Evolutionary conservation across 2,113 vertebrate species (phyloP).

Genomic region (Corythoichthys haematopterus): DNA sequence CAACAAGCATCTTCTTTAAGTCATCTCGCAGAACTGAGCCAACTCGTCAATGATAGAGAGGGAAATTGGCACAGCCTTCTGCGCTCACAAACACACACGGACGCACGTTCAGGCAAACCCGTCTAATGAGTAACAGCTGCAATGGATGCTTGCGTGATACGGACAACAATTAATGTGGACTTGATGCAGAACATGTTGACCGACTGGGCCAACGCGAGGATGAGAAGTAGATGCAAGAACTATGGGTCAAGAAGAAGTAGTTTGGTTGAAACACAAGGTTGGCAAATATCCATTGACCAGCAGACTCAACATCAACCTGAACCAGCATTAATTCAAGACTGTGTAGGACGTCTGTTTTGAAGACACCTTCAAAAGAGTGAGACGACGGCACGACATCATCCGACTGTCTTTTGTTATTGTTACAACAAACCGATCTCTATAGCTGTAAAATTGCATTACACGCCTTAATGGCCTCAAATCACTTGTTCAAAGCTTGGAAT

Average conservation of each 20-base stretch:
- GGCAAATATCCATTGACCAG: background rate
- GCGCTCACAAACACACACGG: conserved; percentile 15
- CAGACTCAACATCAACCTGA: background rate
- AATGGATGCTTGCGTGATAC: conserved; percentile 55
- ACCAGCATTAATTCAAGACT: background rate
- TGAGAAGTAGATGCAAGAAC: conserved; percentile 8
- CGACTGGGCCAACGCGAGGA: conserved; percentile 40
- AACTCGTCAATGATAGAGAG: conserved; percentile 53
- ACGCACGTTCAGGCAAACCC: conserved; percentile 29
- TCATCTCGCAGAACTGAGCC: conserved; percentile 38
- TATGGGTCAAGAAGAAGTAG: conserved; percentile 10
- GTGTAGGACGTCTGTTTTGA: background rate
- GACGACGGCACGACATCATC: background rate
- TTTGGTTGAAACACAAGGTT: background rate
- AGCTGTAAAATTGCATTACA: conserved; percentile 3
- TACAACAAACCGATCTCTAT: background rate
- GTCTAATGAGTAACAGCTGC: conserved; percentile 61
- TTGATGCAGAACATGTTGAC: conserved; percentile 54
- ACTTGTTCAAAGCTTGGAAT: background rate
- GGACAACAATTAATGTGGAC: conserved; percentile 62
- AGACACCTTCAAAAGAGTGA: background rate
- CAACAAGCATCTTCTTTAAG: conserved; percentile 40
- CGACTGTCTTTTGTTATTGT: conserved; percentile 1
- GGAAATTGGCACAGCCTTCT: conserved; percentile 45
- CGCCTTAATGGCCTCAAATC: background rate